Evolutionary conservation across 2,113 vertebrate genomes (phyloP).

Genomic region (Taurulus bubalis): DNA sequence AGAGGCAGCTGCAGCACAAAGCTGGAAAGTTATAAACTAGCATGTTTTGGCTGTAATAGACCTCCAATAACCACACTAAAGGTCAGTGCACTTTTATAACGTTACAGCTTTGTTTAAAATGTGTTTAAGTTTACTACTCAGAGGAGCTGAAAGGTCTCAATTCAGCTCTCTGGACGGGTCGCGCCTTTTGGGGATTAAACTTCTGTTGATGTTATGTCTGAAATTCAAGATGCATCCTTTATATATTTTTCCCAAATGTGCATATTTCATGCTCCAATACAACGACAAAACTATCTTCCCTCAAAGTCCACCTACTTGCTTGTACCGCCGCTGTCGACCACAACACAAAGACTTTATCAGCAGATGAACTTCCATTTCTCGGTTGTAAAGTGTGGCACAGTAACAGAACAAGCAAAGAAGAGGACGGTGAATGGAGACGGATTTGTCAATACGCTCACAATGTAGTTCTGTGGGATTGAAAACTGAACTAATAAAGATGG

Average conservation of each 20-base stretch:
- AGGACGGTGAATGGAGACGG: not conserved
- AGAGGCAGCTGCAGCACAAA: slow-evolving; percentile 10
- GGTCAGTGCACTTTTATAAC: not conserved
- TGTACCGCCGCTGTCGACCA: not conserved
- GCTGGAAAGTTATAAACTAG: slow-evolving; percentile 8
- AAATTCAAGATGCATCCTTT: not conserved
- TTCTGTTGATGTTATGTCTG: not conserved
- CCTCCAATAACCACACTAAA: not conserved
- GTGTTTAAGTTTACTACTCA: not conserved
- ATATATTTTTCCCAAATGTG: not conserved
- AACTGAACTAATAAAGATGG: not conserved
- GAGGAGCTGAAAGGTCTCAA: not conserved
- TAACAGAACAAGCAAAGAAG: not conserved
- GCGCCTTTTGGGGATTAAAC: not conserved
- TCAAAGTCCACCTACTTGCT: not conserved
- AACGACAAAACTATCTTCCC: not conserved
- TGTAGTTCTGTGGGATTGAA: not conserved
- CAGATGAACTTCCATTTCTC: not conserved
- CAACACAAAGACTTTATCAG: not conserved
- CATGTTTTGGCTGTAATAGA: not conserved
- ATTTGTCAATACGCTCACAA: not conserved
- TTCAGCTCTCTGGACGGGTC: not conserved
- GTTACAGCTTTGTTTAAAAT: slow-evolving; percentile 6
- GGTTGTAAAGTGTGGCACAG: not conserved
- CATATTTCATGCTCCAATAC: not conserved